A percentile compares a stretch with the other conserved stretches of the same genome.
These are phyloP conservation scores for Saccopteryx bilineata DNA, from an alignment of 2,113 vertebrate genomes.

Conservation along the genomic window DNA sequence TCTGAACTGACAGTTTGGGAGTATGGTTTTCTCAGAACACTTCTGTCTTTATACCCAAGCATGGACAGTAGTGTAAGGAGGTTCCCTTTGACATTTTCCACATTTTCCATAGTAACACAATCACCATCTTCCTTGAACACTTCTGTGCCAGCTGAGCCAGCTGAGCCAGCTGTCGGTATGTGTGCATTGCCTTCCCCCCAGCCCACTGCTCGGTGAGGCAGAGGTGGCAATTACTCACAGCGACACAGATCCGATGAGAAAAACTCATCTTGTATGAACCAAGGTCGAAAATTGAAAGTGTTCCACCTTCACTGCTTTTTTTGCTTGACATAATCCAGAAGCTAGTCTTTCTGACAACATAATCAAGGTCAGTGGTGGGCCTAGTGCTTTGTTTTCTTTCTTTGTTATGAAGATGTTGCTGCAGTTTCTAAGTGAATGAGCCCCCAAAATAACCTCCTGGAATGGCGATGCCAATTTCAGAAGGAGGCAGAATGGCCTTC, in stretches of 20 bases:
- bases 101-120: not conserved
- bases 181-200: not conserved
- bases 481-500: slow-evolving; percentile 9
- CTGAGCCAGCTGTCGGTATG: not conserved
- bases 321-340: slow-evolving; percentile 62
- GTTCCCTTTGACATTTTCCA: not conserved
- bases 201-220: not conserved
- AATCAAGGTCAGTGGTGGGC: slow-evolving; percentile 63
- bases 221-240: slow-evolving; percentile 31
- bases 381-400: slow-evolving; percentile 56
- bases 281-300: slow-evolving; percentile 70
- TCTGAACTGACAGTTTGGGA: not conserved
- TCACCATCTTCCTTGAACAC: not conserved
- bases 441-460: slow-evolving; percentile 8
- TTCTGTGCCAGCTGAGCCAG: not conserved
- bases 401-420: slow-evolving; percentile 61
- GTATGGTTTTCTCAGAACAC: not conserved
- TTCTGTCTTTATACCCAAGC: not conserved
- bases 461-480: not conserved
- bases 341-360: slow-evolving; percentile 68
- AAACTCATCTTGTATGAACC: slow-evolving; percentile 67
- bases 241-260: not conserved
- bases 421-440: slow-evolving; percentile 42
- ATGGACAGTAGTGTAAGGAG: not conserved
- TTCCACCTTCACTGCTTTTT: slow-evolving; percentile 68